A percentile compares a stretch with the other conserved stretches of the same genome.
Conservation (phyloP, 2,113 vertebrate genomes). For the Stictonetta naevosa region DNA sequence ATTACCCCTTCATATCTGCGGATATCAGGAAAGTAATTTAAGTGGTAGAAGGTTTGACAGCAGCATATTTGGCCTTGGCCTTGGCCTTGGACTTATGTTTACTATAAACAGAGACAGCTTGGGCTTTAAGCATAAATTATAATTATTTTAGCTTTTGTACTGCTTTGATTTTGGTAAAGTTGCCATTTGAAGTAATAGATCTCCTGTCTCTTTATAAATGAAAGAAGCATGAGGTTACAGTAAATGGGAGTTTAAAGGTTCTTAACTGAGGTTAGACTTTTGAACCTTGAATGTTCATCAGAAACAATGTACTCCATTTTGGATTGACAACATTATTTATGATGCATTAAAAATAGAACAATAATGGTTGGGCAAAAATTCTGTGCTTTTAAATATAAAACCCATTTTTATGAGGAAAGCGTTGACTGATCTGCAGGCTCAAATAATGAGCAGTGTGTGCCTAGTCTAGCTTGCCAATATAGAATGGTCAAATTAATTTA, state of each 20-base stretch:
- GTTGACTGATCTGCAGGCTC: not conserved
- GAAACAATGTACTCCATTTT: not conserved
- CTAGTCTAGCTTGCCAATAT: not conserved
- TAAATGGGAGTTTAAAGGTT: not conserved
- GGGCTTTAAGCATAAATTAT: not conserved
- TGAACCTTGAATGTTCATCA: not conserved
- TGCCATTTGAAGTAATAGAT: not conserved
- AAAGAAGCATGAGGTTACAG: not conserved
- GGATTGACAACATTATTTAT: not conserved
- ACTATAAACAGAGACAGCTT: not conserved
- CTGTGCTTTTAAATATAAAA: not conserved
- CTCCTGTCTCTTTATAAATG: not conserved
- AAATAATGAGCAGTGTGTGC: not conserved
- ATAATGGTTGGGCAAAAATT: not conserved
- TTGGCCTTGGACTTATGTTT: not conserved
- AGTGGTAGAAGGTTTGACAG: not conserved
- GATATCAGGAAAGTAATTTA: not conserved
- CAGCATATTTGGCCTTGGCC: not conserved
- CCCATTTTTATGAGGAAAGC: not conserved
- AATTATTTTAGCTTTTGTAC: not conserved
- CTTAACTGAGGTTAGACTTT: not conserved
- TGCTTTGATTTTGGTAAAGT: not conserved
- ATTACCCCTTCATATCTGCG: not conserved
- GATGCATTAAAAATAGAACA: not conserved
- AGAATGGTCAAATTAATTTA: not conserved